phyloP scores from a whole-genome alignment of 2,888 invertebrate species.

The Andrena camellia region DNA sequence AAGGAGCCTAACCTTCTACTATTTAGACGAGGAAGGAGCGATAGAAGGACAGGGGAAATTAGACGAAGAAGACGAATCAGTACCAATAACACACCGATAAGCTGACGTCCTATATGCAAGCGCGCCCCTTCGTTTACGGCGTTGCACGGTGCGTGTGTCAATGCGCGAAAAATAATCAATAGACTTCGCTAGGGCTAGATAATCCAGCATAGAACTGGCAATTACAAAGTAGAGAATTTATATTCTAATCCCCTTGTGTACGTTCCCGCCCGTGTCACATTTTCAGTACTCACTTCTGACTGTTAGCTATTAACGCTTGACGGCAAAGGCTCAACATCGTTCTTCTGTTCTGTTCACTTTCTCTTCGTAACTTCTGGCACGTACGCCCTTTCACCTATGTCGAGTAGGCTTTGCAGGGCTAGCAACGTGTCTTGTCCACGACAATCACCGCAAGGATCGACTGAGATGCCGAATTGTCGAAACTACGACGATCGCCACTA shows the following conservation, averaged over 20 bases:
- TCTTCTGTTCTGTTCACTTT: conserved; percentile 22
- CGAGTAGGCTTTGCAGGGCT: not conserved
- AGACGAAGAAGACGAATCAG: conserved; percentile 46
- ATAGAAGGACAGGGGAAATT: conserved; percentile 28
- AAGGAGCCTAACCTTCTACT: conserved; percentile 52
- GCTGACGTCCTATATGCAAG: conserved; percentile 39
- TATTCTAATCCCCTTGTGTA: not conserved
- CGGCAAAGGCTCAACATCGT: conserved; percentile 82
- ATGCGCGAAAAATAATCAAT: conserved; percentile 67
- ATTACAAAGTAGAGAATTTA: not conserved
- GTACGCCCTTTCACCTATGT: conserved; percentile 19
- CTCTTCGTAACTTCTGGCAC: conserved; percentile 15
- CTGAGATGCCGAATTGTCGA: conserved; percentile 54
- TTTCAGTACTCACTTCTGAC: conserved; percentile 82
- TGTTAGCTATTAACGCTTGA: conserved; percentile 79
- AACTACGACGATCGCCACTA: conserved; percentile 67
- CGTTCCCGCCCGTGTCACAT: not conserved
- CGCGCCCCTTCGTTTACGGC: conserved; percentile 26
- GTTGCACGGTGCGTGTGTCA: conserved; percentile 51
- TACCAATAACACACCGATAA: conserved; percentile 59
- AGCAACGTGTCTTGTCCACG: not conserved
- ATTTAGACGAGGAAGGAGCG: conserved; percentile 39
- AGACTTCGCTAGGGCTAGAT: conserved; percentile 33
- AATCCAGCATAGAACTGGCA: not conserved
- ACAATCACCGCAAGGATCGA: conserved; percentile 36